Base-by-base conservation (phyloP, 2,113 vertebrate genomes). In the Pagrus major region DNA sequence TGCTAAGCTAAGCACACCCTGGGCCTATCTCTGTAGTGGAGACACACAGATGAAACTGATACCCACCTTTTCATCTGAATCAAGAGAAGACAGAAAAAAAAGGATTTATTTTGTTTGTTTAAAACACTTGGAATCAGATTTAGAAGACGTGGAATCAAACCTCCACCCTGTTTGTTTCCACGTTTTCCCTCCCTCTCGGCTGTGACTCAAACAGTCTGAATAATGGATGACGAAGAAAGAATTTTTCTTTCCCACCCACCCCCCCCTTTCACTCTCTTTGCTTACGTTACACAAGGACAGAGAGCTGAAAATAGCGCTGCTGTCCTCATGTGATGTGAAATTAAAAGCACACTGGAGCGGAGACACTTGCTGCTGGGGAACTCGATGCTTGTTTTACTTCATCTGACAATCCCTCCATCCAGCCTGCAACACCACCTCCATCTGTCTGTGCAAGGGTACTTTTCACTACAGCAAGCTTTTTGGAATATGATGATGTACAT, bases 401-500 rank as follows among this genome's bases (percentile, higher is more conserved):
- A 85, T 86, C 84, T 80, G 80, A 80, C 80, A 78, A 86, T 86
- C 84, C 71, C 47, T 71, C 78, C 82, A 72, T 84, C 81, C 80
- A 72, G 79, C 68, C 80, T 83, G 80, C 83, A 69, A 83, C 85
- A 74, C 76, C 68, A 56, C 63, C 76, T 59, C 72, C 90, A 83
- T 83, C 85, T 58, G 72, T 87, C 76, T 68, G 86, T 78, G 86
- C 81, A 51, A 85, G 54, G 63, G 60, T 78, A 61, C 67, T 85
- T 91, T 89, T 83, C 84, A 89, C 84, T 23, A 87, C 47, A 78
- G 64, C 64, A 83, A 71, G 86, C 82, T 91, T 92, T 92, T 92
- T 92, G 84, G 83, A 88, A 90, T 87, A 86, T 89, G 85, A 89
- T 79, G 86, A 94, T 93, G 92, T 93, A 93, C 81, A 93, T 91